Conservation (phyloP, 2,797 vertebrate genomes). For the Lepus townsendii region DNA sequence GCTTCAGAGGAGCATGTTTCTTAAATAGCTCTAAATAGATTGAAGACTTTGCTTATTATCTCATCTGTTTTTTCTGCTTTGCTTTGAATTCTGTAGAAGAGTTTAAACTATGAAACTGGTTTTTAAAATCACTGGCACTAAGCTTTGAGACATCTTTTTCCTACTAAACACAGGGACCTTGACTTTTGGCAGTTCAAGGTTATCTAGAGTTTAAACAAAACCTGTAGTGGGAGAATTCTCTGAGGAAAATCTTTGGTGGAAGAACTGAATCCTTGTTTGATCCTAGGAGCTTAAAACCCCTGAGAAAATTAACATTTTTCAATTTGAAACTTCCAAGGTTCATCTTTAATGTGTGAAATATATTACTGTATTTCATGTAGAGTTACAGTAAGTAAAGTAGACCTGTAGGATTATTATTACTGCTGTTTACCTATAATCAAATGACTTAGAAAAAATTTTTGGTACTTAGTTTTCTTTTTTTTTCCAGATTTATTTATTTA, state of each 20-base stretch:
- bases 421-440: constrained; percentile 50
- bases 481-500: neutral
- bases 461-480: constrained; percentile 23
- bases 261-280: constrained; percentile 2
- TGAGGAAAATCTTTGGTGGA: neutral
- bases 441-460: neutral
- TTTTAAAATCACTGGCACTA: neutral
- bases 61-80: constrained; percentile 40
- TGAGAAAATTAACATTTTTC: constrained; percentile 39
- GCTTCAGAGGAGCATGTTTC: constrained; percentile 9
- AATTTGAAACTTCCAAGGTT: constrained; percentile 25
- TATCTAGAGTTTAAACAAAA: constrained; percentile 54
- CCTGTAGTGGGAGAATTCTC: neutral
- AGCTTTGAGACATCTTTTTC: constrained; percentile 53
- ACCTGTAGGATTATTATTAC: constrained; percentile 9
- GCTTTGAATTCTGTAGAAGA: constrained; percentile 20
- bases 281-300: neutral
- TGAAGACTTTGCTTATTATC: constrained; percentile 44
- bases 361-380: constrained; percentile 30
- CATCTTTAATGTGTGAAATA: constrained; percentile 19
- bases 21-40: constrained; percentile 23
- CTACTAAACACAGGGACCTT: constrained; percentile 46
- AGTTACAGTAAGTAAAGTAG: neutral
- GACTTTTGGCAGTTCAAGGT: constrained; percentile 40
- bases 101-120: constrained; percentile 8